phyloP scores from a whole-genome alignment of 1,140 invertebrate genomes.

The Temnothorax nylanderi region DNA sequence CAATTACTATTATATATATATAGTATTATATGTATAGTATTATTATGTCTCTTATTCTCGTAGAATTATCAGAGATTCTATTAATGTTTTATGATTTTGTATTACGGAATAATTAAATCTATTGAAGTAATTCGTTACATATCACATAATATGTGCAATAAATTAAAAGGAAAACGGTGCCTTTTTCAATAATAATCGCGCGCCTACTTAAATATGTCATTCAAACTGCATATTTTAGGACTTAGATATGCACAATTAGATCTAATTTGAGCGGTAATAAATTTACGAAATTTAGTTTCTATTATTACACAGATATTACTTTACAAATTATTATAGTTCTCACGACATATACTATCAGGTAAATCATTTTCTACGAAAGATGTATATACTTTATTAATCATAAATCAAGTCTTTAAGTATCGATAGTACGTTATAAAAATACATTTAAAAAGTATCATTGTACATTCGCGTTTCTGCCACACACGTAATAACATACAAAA shows the following conservation, averaged over 20 bases:
- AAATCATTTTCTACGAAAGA: neutral
- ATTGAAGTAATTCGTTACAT: constrained; percentile 4
- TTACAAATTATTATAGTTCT: neutral
- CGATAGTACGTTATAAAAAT: neutral
- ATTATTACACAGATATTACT: neutral
- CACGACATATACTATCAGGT: neutral
- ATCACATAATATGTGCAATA: constrained; percentile 3
- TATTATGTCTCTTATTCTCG: neutral
- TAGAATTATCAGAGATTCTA: neutral
- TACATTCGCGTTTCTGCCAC: neutral
- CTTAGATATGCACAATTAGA: neutral
- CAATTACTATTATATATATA: neutral
- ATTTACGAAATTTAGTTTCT: constrained; percentile 9
- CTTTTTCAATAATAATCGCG: constrained; percentile 1
- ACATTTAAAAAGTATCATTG: neutral
- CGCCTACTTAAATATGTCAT: neutral
- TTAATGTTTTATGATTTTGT: neutral
- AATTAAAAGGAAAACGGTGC: neutral
- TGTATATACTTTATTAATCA: neutral
- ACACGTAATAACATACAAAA: neutral
- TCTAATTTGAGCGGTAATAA: neutral
- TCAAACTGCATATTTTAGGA: neutral
- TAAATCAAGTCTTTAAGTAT: neutral
- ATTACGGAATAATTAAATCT: neutral
- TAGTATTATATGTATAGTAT: neutral